A percentile compares a stretch with the other conserved stretches of the same genome.
phyloP scores from a whole-genome alignment of 1,140 invertebrate species.

The Dryas iulia region DNA sequence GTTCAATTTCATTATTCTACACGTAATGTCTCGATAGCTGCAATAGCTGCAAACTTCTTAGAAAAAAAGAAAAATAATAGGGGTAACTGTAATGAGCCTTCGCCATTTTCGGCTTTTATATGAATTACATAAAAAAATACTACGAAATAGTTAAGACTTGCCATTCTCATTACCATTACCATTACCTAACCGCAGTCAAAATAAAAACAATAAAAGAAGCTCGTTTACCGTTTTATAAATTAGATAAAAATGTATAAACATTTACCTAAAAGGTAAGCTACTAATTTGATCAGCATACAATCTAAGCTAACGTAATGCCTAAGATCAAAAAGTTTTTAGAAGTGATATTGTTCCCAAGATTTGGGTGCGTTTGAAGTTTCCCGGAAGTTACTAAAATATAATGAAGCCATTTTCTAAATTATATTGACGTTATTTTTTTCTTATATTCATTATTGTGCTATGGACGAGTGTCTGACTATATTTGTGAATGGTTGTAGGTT shows the following conservation, averaged over 20 bases:
- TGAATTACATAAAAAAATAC: background rate
- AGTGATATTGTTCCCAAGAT: background rate
- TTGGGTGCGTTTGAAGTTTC: too few species aligned
- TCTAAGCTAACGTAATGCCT: slow-evolving; percentile 28
- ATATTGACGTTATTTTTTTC: too few species aligned
- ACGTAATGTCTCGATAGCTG: too few species aligned
- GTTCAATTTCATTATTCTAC: too few species aligned
- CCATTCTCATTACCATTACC: background rate
- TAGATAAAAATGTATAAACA: slow-evolving; percentile 21
- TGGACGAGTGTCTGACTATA: too few species aligned
- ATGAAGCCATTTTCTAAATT: too few species aligned
- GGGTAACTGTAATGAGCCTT: background rate
- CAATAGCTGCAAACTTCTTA: too few species aligned
- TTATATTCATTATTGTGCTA: too few species aligned
- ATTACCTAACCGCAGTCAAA: background rate
- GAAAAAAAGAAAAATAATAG: background rate
- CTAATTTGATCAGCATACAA: slow-evolving; percentile 56
- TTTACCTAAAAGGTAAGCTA: slow-evolving; percentile 34
- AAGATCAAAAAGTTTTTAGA: background rate
- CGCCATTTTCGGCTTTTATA: background rate
- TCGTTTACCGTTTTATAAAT: slow-evolving; percentile 17
- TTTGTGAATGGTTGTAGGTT: too few species aligned
- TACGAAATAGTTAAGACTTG: background rate
- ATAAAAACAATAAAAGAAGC: slow-evolving; percentile 1
- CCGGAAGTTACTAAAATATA: too few species aligned